phyloP scores from a whole-genome alignment of 35 echinoderm and acorn worm species.

The Hemicentrotus pulcherrimus region DNA sequence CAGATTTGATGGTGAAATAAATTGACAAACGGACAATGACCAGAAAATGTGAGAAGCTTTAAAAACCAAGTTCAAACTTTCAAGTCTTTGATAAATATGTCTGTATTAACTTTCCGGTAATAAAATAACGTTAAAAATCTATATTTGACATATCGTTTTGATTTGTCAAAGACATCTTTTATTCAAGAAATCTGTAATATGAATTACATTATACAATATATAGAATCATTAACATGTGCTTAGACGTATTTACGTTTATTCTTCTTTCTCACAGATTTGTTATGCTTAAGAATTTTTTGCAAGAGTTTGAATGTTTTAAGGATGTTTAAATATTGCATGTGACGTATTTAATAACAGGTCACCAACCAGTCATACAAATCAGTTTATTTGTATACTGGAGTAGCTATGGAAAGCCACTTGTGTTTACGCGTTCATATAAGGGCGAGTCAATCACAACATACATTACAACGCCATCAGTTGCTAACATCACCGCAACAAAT shows the following conservation, averaged over 20 bases:
- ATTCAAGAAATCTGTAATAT: too few species aligned
- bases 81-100: too few species aligned
- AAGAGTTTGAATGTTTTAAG: not conserved
- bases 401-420: slow-evolving; percentile 1
- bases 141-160: too few species aligned
- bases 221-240: too few species aligned
- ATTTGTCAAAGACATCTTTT: too few species aligned
- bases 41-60: not conserved
- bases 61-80: too few species aligned
- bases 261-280: too few species aligned
- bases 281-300: too few species aligned
- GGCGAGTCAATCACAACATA: not conserved
- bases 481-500: not conserved
- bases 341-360: not conserved
- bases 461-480: not conserved
- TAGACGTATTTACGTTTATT: too few species aligned
- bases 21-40: not conserved
- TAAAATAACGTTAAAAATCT: too few species aligned
- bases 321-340: not conserved
- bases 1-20: not conserved
- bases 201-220: too few species aligned
- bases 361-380: not conserved
- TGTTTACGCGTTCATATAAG: not conserved
- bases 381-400: not conserved
- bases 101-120: too few species aligned